Evolutionary conservation across 2,888 invertebrate species (phyloP).

Genomic region (Gibbula magus): DNA sequence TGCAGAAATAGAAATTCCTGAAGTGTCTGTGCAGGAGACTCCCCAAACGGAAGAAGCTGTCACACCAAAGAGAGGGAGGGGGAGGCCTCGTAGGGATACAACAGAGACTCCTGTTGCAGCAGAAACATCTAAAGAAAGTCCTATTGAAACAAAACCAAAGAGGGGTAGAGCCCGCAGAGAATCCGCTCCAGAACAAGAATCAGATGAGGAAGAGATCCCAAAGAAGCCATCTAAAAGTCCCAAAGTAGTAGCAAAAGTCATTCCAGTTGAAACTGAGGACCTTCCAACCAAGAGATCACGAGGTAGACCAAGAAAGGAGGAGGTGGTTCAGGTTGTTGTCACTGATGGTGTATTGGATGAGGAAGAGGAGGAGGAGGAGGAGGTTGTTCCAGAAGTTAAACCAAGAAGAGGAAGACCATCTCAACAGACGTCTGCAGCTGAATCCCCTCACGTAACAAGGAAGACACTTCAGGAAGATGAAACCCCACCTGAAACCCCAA

Average conservation of each 20-base stretch:
- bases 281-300: conserved; percentile 14
- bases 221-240: conserved; percentile 29
- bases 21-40: neutral
- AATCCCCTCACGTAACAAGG: neutral
- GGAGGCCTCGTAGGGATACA: conserved; percentile 37
- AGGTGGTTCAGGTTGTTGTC: neutral
- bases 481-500: neutral
- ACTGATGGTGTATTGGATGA: conserved; percentile 4
- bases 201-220: conserved; percentile 15
- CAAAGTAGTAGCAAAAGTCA: conserved; percentile 3
- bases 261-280: conserved; percentile 18
- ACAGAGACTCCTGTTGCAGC: conserved; percentile 25
- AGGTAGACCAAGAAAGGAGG: conserved; percentile 25
- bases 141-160: conserved; percentile 31
- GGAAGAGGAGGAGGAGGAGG: conserved; percentile 27
- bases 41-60: conserved; percentile 20
- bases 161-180: conserved; percentile 33
- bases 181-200: conserved; percentile 20
- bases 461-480: neutral
- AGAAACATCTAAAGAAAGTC: conserved; percentile 32
- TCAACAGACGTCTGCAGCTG: conserved; percentile 6
- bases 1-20: conserved; percentile 13
- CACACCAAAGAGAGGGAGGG: conserved; percentile 39
- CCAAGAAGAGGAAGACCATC: conserved; percentile 32
- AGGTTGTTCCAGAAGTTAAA: conserved; percentile 28